phyloP scores from a whole-genome alignment of 37 sponge, comb jelly and placozoan genomes.

The Bolinopsis microptera region DNA sequence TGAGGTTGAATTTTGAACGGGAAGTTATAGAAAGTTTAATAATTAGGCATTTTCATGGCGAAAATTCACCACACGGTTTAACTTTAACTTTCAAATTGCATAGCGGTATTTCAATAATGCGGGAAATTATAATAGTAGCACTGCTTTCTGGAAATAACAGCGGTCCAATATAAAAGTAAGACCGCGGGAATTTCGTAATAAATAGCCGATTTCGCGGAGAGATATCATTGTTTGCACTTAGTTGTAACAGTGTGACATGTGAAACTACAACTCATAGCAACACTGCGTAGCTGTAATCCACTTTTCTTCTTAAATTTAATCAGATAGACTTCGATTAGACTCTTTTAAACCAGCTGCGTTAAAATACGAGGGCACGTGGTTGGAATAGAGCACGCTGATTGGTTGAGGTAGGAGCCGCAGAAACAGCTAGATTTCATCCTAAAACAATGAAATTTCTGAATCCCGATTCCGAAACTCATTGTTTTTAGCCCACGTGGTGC shows the following conservation, averaged over 20 bases:
- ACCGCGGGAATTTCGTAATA: neutral
- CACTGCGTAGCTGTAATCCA: too few species aligned
- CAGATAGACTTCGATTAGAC: neutral
- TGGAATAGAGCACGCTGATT: neutral
- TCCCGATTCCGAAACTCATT: neutral
- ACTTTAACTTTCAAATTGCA: too few species aligned
- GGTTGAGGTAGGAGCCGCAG: neutral
- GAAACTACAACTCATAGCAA: neutral
- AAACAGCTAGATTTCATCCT: neutral
- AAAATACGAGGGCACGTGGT: neutral
- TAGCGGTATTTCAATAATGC: too few species aligned
- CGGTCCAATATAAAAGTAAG: too few species aligned
- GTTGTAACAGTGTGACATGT: neutral
- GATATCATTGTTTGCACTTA: neutral
- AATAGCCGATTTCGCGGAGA: neutral
- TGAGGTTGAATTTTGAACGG: too few species aligned
- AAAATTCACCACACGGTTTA: too few species aligned
- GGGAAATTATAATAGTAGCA: too few species aligned
- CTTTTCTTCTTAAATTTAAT: neutral
- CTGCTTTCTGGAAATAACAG: too few species aligned
- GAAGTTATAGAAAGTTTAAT: too few species aligned
- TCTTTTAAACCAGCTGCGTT: neutral
- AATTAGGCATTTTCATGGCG: too few species aligned
- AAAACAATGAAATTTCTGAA: neutral
- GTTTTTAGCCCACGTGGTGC: neutral